A percentile compares a stretch with the other conserved stretches of the same genome.
Evolutionary conservation across 2,888 invertebrate genomes (phyloP).

Genomic region (Microdon myrmicae): DNA sequence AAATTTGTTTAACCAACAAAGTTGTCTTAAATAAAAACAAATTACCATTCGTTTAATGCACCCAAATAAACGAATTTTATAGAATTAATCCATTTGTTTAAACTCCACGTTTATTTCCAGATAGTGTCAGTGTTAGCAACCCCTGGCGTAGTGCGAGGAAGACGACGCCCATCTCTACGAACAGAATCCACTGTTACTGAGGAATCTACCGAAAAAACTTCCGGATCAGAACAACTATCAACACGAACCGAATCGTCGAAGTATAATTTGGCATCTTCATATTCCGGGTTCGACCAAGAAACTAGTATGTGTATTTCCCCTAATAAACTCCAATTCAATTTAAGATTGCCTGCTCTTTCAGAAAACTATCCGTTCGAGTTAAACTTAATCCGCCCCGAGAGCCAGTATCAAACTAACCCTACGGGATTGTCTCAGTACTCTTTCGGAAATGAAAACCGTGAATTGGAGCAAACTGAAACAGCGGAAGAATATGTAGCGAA

Average conservation of each 20-base stretch:
- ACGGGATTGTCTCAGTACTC: conserved; percentile 39
- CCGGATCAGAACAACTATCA: conserved; percentile 60
- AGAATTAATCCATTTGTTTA: too few species aligned
- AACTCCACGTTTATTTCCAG: conserved; percentile 31
- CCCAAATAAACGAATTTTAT: too few species aligned
- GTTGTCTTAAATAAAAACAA: too few species aligned
- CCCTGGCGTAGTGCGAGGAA: conserved; percentile 54
- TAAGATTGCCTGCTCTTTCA: neutral
- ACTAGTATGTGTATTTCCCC: conserved; percentile 33
- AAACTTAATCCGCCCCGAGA: conserved; percentile 62
- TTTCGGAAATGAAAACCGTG: conserved; percentile 46
- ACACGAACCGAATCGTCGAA: conserved; percentile 57
- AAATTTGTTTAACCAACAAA: too few species aligned
- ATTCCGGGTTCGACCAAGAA: conserved; percentile 45
- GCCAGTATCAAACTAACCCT: conserved; percentile 39
- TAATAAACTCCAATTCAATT: neutral
- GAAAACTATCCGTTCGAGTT: conserved; percentile 55
- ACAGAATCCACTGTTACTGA: conserved; percentile 53
- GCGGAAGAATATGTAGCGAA: conserved; percentile 66
- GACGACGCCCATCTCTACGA: conserved; percentile 57
- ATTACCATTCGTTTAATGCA: neutral
- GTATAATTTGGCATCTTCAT: conserved; percentile 42
- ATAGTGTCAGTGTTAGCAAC: conserved; percentile 45
- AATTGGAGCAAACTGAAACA: conserved; percentile 60
- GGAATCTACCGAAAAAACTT: conserved; percentile 55